Evolutionary conservation across 2,113 vertebrate species (phyloP), one percentile per base, ranked within the genome.

Genomic region (Zosterops borbonicus): DNA sequence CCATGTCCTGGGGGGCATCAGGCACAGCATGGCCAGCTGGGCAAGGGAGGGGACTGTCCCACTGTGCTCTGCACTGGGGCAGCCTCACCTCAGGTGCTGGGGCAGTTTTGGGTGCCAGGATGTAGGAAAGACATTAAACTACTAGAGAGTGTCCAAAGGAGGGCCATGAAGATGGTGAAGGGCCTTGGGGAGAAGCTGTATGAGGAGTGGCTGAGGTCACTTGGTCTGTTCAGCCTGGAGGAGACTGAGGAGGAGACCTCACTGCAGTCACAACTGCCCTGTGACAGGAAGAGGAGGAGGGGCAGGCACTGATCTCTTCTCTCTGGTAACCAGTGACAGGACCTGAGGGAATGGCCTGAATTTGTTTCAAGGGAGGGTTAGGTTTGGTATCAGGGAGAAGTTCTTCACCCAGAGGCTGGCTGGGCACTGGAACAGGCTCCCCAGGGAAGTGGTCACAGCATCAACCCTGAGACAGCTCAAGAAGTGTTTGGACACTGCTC

Each of bases 1-100:
- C 1, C 1, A 0, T 47, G 24, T 62, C 24, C n/a, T 55, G 39
- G 1, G 20, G 33, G 6, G 4, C 24, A 53, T 14, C 19, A 52
- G 44, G 23, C 39, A 6, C 28, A 67, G 53, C 69, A 60, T 22
- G 2, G 1, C 11, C 78, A 59, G 44, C 60, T 1, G 0, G 39
- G n/a, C 20, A 20, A 14, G 13, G 33, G 14, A 39, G 47, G 29
- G 4, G 13, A 60, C 3, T 75, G 46, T 75, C 39, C 17, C 0
- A 0, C 33, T 52, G 22, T 60, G 33, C 62, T 39, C 53, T 60
- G 39, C 7, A 6, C 68, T 81, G 69, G 19, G 7, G 9, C 1
- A 0, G 28, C 46, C 28, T n/a, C 53, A 12, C 46, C 46, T 39
- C 2, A 0, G 60, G 16, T 59, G 7, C 24, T 60, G 46, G 41